Evolutionary conservation across 2,888 invertebrate species (phyloP), one percentile per base, ranked within the genome.

Genomic region (Andricus quercusramuli): DNA sequence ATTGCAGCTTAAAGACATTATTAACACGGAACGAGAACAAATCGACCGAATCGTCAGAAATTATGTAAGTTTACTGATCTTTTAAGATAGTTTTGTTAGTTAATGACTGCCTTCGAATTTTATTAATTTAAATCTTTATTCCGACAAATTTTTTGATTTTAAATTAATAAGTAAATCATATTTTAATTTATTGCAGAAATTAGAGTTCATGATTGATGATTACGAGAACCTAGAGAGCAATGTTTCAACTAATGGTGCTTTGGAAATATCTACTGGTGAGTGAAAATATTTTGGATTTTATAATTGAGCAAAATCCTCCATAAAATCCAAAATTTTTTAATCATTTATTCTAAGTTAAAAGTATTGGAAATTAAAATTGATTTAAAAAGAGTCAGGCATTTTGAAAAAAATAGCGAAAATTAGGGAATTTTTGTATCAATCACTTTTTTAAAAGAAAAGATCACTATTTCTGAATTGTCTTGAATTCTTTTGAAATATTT

Each of bases 181-280:
- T 44, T 44, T 44, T 0, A 13, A 44, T 44, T 13, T 44, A 47
- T 78, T 79, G 56, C 88, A 95, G 95, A 93, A 94, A 88, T 93
- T 95, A 83, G 94, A 94, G 87, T 95, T 94, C 88, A 90, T 94
- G 59, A 87, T 88, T 78, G 93, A 92, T 82, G 89, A 89, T 80
- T 87, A 86, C 74, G 68, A 67, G 77, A 76, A 37, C 20, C 22
- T 64, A 47, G n/a, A 44, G 44, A 76, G 29, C n/a, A 25, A 44
- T 13, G 20, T 29, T 20, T 8, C 22, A 22, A 3, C 51, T 29
- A 62, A 25, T 86, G 95, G 96, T 47, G 95, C 97, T 84, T 95
- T 96, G 90, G 95, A 95, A 89, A 94, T 95, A 91, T 95, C 96
- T 17, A 94, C 96, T 83, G 94, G 95, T 93, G 94, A 70, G 70